Percentiles rank a stretch among this genome's conserved stretches.
Evolutionary conservation across 92 coral and sea anemone genomes (phyloP).

Genomic region (Hydrozoanthus gracilis): DNA sequence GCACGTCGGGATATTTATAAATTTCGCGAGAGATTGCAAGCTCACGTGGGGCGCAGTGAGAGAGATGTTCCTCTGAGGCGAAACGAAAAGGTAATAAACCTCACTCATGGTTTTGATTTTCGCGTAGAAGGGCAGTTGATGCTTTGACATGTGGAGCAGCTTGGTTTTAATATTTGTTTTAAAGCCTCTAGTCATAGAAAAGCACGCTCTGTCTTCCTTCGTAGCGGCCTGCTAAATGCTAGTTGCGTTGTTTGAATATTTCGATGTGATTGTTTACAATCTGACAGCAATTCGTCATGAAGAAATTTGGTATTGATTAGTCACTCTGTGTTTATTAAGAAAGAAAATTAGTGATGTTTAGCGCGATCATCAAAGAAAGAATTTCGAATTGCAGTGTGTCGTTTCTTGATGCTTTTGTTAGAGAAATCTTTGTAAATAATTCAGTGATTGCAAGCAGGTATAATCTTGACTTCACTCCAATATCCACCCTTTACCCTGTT

Average conservation of each 20-base stretch:
- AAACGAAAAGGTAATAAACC: conserved; percentile 8
- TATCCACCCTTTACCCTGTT: neutral
- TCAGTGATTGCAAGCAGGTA: conserved; percentile 49
- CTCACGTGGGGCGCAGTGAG: conserved; percentile 74
- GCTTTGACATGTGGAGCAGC: neutral
- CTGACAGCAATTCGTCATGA: neutral
- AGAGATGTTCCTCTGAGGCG: neutral
- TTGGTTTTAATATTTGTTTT: neutral
- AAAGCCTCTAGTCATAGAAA: neutral
- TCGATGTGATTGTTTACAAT: conserved; percentile 20
- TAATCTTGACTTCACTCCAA: neutral
- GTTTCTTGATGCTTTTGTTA: conserved; percentile 38
- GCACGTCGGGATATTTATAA: conserved; percentile 64
- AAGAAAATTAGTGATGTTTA: neutral
- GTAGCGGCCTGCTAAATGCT: neutral
- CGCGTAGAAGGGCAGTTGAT: too few relatives aligned
- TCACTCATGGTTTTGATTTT: neutral
- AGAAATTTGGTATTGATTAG: neutral
- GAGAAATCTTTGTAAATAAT: conserved; percentile 42
- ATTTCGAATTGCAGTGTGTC: conserved; percentile 25
- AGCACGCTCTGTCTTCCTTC: neutral
- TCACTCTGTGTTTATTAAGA: neutral
- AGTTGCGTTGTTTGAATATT: neutral
- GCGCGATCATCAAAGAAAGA: neutral
- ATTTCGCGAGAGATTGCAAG: conserved; percentile 44